These are phyloP conservation scores for Corvus cornix DNA, from an alignment of 2,113 vertebrate species.

Conservation along the genomic window DNA sequence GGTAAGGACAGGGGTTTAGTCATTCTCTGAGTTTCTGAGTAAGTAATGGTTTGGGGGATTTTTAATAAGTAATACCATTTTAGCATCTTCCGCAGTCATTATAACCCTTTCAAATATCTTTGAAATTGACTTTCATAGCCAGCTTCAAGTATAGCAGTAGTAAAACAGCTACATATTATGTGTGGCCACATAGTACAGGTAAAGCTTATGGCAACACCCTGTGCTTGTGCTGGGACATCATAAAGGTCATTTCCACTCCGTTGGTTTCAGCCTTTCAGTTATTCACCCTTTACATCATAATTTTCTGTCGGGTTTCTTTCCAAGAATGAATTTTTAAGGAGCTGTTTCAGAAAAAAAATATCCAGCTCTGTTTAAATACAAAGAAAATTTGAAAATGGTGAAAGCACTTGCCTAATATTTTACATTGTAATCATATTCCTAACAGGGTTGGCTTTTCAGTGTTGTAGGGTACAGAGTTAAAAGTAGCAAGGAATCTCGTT, in stretches of 20 bases:
- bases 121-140: not conserved
- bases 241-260: not conserved
- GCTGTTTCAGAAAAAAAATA: not conserved
- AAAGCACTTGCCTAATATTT: not conserved
- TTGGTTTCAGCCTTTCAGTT: not conserved
- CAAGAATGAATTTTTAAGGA: not conserved
- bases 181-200: not conserved
- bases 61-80: not conserved
- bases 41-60: not conserved
- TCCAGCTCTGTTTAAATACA: not conserved
- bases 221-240: not conserved
- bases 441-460: not conserved
- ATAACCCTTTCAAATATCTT: not conserved
- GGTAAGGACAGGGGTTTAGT: not conserved
- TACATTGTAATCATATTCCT: not conserved
- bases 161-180: not conserved
- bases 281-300: not conserved
- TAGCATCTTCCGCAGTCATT: not conserved
- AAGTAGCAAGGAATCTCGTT: not conserved
- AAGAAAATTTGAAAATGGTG: not conserved
- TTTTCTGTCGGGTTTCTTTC: not conserved
- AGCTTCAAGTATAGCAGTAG: not conserved
- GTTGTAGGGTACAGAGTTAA: not conserved
- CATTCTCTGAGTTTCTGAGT: not conserved
- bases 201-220: not conserved